Evolutionary conservation across 2,888 invertebrate genomes (phyloP).

Genomic region (Microctonus hyperodae): DNA sequence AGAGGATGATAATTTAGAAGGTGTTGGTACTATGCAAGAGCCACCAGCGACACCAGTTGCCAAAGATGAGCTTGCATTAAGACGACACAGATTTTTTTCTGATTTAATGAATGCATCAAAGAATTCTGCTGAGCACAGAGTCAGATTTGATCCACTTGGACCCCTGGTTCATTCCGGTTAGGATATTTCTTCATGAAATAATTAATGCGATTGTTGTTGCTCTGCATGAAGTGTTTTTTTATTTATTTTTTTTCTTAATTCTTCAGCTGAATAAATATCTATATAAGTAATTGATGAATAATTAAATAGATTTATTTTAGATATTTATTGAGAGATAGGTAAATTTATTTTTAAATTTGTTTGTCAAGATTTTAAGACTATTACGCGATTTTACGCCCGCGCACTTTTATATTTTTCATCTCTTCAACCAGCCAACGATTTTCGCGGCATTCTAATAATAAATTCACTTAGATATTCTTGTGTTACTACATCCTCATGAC

Average conservation of each 20-base stretch:
- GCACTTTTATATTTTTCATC: constrained; percentile 10
- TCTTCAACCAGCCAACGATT: constrained; percentile 37
- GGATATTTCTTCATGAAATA: constrained; percentile 42
- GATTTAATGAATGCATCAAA: constrained; percentile 78
- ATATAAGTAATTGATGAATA: too few species aligned
- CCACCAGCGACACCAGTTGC: constrained; percentile 81
- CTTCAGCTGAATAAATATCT: too few species aligned
- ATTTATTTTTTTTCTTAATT: not conserved
- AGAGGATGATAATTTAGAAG: constrained; percentile 56
- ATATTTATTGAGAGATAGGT: not conserved
- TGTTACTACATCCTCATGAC: constrained; percentile 38
- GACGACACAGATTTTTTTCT: constrained; percentile 80
- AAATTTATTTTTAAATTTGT: not conserved
- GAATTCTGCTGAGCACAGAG: constrained; percentile 77
- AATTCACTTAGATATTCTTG: constrained; percentile 49
- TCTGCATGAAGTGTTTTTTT: constrained; percentile 23
- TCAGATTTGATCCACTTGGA: constrained; percentile 77
- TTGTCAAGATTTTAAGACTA: constrained; percentile 23
- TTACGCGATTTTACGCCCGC: constrained; percentile 32
- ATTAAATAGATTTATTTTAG: too few species aligned
- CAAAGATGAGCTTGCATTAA: constrained; percentile 78
- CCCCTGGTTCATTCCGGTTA: constrained; percentile 72
- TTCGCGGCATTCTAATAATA: constrained; percentile 50
- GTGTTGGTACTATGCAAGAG: constrained; percentile 68
- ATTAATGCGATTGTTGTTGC: constrained; percentile 18